phyloP scores from a whole-genome alignment of 2,113 vertebrate species.

The Hippolais icterina region DNA sequence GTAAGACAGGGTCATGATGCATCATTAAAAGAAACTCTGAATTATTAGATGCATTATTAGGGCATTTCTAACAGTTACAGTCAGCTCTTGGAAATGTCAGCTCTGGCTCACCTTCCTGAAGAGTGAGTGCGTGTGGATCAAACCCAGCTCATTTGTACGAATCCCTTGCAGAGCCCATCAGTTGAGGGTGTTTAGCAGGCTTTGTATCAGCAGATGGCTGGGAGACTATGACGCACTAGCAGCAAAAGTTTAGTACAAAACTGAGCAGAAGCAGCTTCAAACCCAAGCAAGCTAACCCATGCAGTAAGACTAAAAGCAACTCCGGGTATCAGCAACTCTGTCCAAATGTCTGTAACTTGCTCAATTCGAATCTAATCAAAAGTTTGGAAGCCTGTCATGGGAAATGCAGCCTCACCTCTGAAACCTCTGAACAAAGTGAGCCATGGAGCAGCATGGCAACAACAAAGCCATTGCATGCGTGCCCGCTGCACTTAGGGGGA shows the following conservation, averaged over 20 bases:
- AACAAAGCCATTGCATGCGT: constrained; percentile 68
- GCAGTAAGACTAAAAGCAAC: background rate
- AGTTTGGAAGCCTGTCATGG: background rate
- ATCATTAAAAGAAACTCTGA: background rate
- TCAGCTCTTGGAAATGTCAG: background rate
- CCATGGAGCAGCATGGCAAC: constrained; percentile 34
- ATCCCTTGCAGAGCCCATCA: rapidly evolving
- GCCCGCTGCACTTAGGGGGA: constrained; percentile 65
- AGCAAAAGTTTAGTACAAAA: background rate
- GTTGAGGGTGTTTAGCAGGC: background rate
- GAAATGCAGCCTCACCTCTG: background rate
- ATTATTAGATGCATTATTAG: background rate
- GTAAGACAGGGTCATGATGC: rapidly evolving
- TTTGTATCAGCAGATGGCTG: background rate
- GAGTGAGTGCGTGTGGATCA: rapidly evolving
- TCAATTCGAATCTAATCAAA: background rate
- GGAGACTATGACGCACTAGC: background rate
- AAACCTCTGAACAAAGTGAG: background rate
- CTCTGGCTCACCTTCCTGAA: background rate
- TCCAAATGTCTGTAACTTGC: background rate
- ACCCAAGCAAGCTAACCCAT: background rate
- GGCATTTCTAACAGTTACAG: background rate
- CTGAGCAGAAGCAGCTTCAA: background rate
- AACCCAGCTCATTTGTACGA: rapidly evolving
- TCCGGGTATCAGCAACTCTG: rapidly evolving